These are phyloP conservation scores for Heteromormyrus szaboi DNA, from an alignment of 2,797 vertebrate species.

Conservation along the genomic window DNA sequence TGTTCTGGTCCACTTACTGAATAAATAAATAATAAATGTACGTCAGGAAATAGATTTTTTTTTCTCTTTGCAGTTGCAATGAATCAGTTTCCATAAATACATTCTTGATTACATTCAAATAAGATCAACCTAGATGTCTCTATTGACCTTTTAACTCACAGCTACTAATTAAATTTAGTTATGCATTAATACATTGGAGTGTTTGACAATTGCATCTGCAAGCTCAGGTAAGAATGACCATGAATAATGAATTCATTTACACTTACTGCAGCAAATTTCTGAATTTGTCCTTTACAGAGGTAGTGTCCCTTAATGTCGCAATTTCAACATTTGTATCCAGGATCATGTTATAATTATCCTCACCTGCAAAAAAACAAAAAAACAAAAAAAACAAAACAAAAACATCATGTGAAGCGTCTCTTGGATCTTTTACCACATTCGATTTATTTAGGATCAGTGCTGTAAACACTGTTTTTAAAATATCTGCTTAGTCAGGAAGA, in stretches of 20 bases:
- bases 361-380: not conserved
- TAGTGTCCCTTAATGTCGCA: not conserved
- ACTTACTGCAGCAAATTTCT: not conserved
- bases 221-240: conserved; percentile 61
- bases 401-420: not conserved
- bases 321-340: not conserved
- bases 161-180: not conserved
- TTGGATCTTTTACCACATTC: not conserved
- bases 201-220: conserved; percentile 54
- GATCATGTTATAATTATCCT: not conserved
- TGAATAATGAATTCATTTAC: conserved; percentile 35
- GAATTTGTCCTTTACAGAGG: not conserved
- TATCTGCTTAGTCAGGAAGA: not conserved
- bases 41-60: not conserved
- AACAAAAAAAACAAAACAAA: not conserved
- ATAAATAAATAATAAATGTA: conserved; percentile 3
- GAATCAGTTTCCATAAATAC: not conserved
- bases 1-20: not conserved
- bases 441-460: not conserved
- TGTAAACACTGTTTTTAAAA: not conserved
- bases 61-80: not conserved
- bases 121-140: conserved; percentile 7
- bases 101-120: not conserved
- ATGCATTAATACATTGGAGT: conserved; percentile 31
- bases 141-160: conserved; percentile 15